Conservation (phyloP, 2,113 vertebrate genomes). For the Delphinapterus leucas region DNA sequence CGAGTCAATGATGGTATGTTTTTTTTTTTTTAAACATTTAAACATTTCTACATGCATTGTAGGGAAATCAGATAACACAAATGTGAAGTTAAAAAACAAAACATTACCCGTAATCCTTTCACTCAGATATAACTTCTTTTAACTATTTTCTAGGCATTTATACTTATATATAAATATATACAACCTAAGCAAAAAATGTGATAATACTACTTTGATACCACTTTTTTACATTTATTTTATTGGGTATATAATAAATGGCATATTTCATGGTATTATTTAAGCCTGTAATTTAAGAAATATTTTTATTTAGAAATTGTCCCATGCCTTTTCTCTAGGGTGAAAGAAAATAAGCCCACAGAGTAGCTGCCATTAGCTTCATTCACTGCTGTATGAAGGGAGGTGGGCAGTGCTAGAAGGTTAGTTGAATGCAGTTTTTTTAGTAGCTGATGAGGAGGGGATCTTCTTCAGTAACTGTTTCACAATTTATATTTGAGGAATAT, state of each 20-base stretch:
- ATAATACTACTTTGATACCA: neutral
- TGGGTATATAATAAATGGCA: neutral
- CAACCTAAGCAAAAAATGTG: constrained; percentile 5
- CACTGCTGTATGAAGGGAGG: constrained; percentile 12
- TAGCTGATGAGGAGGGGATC: neutral
- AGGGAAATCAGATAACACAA: constrained; percentile 20
- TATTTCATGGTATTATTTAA: constrained; percentile 44
- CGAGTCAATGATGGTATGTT: constrained; percentile 95
- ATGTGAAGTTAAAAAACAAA: neutral
- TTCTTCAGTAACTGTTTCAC: neutral
- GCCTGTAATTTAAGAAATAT: constrained; percentile 5
- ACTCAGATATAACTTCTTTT: neutral
- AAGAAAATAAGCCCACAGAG: constrained; percentile 1
- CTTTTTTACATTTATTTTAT: constrained; percentile 38
- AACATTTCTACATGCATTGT: neutral
- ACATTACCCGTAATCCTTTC: neutral
- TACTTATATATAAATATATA: neutral
- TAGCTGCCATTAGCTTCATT: constrained; percentile 21
- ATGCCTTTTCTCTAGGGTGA: constrained; percentile 17
- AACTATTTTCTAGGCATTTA: neutral
- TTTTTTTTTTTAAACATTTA: constrained; percentile 33
- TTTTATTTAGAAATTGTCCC: constrained; percentile 52
- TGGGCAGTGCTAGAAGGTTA: neutral
- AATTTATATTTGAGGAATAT: neutral
- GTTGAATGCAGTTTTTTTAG: neutral